These are phyloP conservation scores for Drosophila sucinea DNA, from an alignment of 1,140 invertebrate genomes.

Conservation along the genomic window DNA sequence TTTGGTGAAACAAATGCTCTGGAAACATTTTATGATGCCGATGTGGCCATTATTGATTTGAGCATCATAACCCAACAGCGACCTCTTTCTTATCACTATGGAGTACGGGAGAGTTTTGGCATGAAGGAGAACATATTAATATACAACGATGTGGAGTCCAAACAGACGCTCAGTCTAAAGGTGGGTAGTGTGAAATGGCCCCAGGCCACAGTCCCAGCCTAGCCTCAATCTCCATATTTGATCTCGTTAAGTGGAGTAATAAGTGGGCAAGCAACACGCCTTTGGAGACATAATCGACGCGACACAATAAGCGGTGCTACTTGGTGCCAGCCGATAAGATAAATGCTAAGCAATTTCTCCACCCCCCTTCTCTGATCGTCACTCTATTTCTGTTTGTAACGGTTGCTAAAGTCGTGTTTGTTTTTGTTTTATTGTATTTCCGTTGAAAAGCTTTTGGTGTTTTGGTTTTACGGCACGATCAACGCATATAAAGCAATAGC, in stretches of 20 bases:
- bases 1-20: constrained; percentile 93
- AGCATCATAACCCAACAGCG: constrained; percentile 95
- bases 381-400: constrained; percentile 45
- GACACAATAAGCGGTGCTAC: neutral
- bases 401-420: constrained; percentile 48
- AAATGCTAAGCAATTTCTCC: constrained; percentile 47
- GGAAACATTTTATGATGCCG: constrained; percentile 97
- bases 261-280: constrained; percentile 52
- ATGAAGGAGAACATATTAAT: constrained; percentile 99
- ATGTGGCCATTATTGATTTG: constrained; percentile 98
- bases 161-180: constrained; percentile 93
- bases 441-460: constrained; percentile 52
- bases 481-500: constrained; percentile 49
- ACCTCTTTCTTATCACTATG: constrained; percentile 97
- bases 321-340: constrained; percentile 60
- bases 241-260: constrained; percentile 7
- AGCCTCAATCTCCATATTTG: neutral
- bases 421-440: constrained; percentile 46
- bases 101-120: constrained; percentile 98
- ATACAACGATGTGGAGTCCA: constrained; percentile 94
- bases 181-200: constrained; percentile 83
- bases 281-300: constrained; percentile 55
- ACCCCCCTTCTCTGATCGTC: neutral
- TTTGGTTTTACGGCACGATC: constrained; percentile 57
- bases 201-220: neutral